Evolutionary conservation across 1,140 invertebrate species (phyloP).

Genomic region (Caenorhabditis inopinata): DNA sequence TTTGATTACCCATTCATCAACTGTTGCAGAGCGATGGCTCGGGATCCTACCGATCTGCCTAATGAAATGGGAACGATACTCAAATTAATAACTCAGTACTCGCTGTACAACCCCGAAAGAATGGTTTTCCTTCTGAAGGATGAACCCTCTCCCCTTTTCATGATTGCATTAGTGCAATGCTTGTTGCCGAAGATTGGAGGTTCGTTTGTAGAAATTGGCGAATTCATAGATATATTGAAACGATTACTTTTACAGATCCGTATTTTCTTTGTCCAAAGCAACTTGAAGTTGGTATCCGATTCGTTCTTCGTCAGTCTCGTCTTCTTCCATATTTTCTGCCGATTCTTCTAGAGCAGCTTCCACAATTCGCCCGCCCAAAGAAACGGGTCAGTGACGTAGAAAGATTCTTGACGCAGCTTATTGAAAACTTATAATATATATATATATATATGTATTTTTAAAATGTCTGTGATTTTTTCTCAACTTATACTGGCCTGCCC

Average conservation of each 20-base stretch:
- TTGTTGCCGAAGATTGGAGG: not conserved
- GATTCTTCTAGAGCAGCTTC: not conserved
- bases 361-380: not conserved
- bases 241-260: not conserved
- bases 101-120: not conserved
- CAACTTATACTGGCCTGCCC: too few species aligned
- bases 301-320: not conserved
- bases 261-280: not conserved
- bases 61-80: not conserved
- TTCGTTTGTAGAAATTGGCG: too few species aligned
- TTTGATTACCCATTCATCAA: too few species aligned
- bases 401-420: not conserved
- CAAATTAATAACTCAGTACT: not conserved
- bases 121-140: not conserved
- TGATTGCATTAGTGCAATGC: not conserved
- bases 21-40: not conserved
- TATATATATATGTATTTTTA: not conserved
- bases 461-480: not conserved
- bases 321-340: slow-evolving; percentile 3
- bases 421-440: not conserved
- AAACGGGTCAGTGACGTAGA: not conserved
- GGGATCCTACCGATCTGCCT: not conserved
- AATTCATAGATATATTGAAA: too few species aligned
- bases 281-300: not conserved
- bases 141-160: not conserved